Base-by-base conservation (phyloP, 1,140 invertebrate species). In the Euura lappo region DNA sequence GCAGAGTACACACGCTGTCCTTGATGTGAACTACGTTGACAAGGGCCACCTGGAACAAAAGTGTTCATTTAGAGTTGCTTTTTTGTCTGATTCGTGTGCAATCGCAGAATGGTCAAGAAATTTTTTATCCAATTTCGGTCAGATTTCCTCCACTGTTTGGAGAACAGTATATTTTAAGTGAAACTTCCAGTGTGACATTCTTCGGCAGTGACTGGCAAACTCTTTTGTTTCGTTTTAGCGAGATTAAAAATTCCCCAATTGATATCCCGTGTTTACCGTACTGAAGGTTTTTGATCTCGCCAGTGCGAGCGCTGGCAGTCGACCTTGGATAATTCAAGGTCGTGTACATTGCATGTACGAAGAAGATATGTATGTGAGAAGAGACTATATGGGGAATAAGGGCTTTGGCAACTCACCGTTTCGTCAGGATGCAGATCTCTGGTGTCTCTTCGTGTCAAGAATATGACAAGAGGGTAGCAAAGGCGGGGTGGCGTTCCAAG, bases 21-120 rank as follows among this genome's bases (percentile, higher is more conserved):
- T 92, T 91, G 75, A 95, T 93, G 80, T 95, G 94, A 7, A 95
- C 91, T n/a, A 95, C 92, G 78, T 92, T 94, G 77, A 95, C 91
- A 72, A 95, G 82, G 60, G 93, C 93, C 71, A 94, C 93, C 93
- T 94, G 86, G 72, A 89, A 86, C 72, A 45, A 77, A 79, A 51
- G 70, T 75, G 70, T 44, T 75, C 66, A 60, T 51, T 44, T 75
- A n/a, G 2, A 76, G 28, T 28, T 28, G 28, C 28, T 1, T 28
- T 28, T 28, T 28, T 28, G 28, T 28, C 28, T 28, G 28, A 28
- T 28, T 28, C 28, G 28, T 28, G 28, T 28, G 28, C 28, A 28
- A 28, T 28, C 28, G 28, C 28, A 1, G 28, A 28, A 28, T 64
- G 8, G 13, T 64, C 60, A 2, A 64, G 8, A 64, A 64, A 64